Evolutionary conservation across 2,888 invertebrate species (phyloP).

Genomic region (Lasius fuliginosus): DNA sequence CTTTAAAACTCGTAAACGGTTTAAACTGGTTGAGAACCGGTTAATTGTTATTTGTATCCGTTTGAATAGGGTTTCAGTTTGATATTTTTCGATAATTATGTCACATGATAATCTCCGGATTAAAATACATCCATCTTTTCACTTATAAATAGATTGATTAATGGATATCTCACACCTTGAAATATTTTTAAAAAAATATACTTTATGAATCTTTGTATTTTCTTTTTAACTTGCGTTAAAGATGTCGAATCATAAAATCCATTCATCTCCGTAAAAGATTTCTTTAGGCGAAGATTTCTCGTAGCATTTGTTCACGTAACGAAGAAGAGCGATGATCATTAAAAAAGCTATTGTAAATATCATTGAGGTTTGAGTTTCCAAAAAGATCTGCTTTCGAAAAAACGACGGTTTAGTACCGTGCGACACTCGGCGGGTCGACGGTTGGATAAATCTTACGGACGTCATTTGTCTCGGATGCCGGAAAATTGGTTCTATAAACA

Average conservation of each 20-base stretch:
- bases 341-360: constrained; percentile 65
- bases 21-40: background rate
- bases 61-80: background rate
- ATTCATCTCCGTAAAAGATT: constrained; percentile 1
- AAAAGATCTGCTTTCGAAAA: constrained; percentile 9
- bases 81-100: background rate
- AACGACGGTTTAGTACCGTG: constrained; percentile 43
- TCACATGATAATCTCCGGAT: background rate
- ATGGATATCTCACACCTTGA: background rate
- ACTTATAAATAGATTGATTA: background rate
- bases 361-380: constrained; percentile 19
- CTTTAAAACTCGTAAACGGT: background rate
- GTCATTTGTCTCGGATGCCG: constrained; percentile 61
- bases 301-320: constrained; percentile 28
- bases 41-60: constrained; percentile 9
- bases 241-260: background rate
- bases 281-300: background rate
- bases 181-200: background rate
- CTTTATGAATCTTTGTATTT: background rate
- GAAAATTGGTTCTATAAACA: constrained; percentile 75
- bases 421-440: constrained; percentile 29
- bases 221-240: background rate
- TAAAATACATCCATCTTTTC: constrained; percentile 2
- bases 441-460: constrained; percentile 20
- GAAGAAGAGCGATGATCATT: constrained; percentile 54